These are phyloP conservation scores for Parelbella ahira DNA, from an alignment of 2,888 invertebrate genomes.

Conservation along the genomic window DNA sequence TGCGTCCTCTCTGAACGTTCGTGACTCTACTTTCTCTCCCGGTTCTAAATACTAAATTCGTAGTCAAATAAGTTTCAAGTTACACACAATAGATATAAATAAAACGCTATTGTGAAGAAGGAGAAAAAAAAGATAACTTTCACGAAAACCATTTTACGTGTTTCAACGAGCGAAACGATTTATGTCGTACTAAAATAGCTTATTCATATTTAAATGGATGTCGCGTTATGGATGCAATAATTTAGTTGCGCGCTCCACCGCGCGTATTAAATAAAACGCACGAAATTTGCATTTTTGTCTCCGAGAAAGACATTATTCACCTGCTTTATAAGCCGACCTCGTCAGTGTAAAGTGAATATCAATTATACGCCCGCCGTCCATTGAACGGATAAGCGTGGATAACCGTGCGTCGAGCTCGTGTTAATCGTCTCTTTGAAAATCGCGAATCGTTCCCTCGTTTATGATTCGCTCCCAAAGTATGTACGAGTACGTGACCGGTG, in stretches of 20 bases:
- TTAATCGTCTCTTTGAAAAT: conserved; percentile 20
- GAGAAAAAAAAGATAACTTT: conserved; percentile 28
- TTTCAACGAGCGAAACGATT: conserved; percentile 35
- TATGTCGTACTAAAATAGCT: conserved; percentile 38
- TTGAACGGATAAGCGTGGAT: conserved; percentile 29
- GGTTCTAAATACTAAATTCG: neutral
- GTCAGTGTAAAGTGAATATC: conserved; percentile 40
- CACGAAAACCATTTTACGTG: conserved; percentile 24
- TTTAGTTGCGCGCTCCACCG: conserved; percentile 42
- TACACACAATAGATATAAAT: conserved; percentile 4
- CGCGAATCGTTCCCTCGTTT: conserved; percentile 32
- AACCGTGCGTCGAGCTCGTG: conserved; percentile 29
- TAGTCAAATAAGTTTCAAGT: conserved; percentile 4
- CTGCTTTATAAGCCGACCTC: conserved; percentile 41
- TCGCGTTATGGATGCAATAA: conserved; percentile 47
- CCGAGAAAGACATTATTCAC: conserved; percentile 38
- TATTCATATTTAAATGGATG: conserved; percentile 47
- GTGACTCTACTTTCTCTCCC: neutral
- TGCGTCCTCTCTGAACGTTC: too few species aligned
- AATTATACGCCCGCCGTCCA: conserved; percentile 40
- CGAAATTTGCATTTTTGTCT: conserved; percentile 56
- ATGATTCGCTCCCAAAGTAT: conserved; percentile 41
- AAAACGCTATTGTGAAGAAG: conserved; percentile 1
- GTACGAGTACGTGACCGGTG: conserved; percentile 66
- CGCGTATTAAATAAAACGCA: conserved; percentile 44